These are phyloP conservation scores for Caradrina kadenii DNA, from an alignment of 2,888 invertebrate species.

Conservation along the genomic window DNA sequence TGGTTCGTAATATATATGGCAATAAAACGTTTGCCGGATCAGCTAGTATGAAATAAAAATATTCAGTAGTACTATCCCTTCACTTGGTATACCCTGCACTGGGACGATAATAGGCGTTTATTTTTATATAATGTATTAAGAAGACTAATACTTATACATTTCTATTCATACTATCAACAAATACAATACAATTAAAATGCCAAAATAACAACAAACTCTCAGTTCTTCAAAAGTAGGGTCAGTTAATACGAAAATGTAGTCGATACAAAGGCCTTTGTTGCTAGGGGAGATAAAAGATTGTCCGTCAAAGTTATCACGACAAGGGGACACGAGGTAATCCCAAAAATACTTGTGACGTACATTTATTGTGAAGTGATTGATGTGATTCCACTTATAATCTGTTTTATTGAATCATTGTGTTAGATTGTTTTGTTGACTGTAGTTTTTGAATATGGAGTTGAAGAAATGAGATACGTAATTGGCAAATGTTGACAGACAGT, in stretches of 20 bases:
- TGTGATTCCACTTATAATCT: slow-evolving; percentile 66
- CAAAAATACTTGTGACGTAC: slow-evolving; percentile 56
- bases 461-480: slow-evolving; percentile 3
- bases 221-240: slow-evolving; percentile 57
- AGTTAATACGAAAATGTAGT: slow-evolving; percentile 62
- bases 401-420: slow-evolving; percentile 55
- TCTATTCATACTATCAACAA: neutral
- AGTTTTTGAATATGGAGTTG: slow-evolving; percentile 21
- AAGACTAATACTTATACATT: neutral
- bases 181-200: slow-evolving; percentile 22
- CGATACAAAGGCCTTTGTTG: slow-evolving; percentile 58
- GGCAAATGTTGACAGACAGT: neutral
- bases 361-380: slow-evolving; percentile 65
- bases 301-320: slow-evolving; percentile 63
- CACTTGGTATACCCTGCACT: no score
- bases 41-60: no score
- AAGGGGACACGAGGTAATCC: slow-evolving; percentile 59
- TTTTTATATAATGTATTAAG: no score
- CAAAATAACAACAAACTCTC: slow-evolving; percentile 13
- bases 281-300: slow-evolving; percentile 67
- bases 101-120: no score
- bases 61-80: no score
- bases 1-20: no score
- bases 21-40: no score
- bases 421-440: slow-evolving; percentile 31